Base-by-base conservation (phyloP, 2,113 vertebrate species). In the Myodes glareolus region DNA sequence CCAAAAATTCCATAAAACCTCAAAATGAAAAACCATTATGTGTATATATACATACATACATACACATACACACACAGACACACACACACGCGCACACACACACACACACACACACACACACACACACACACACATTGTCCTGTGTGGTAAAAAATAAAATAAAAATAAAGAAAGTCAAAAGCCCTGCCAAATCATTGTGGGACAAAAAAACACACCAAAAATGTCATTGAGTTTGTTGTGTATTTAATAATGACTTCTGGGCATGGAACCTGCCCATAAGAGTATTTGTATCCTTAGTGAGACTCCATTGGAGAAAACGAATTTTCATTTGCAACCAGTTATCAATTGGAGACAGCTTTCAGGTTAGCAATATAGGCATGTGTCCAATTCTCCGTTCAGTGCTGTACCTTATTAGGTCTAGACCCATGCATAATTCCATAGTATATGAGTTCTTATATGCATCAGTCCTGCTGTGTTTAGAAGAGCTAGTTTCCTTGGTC, bases 161-260 rank as follows among this genome's bases (percentile, higher is more conserved):
- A 3, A 70, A 70, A 8, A 1, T 36, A 36, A 70, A 68, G 5
- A 68, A 68, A 70, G 14, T 7, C 33, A 75, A 75, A 75, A 25
- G 3, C 21, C 9, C 21, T 42, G 72, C 6, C 39, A 42, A 42
- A 12, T 23, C 21, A 75, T 39, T 72, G 21, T 42, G 9, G 23
- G 1, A 42, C 9, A 25, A 75, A 25, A 12, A 75, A 12, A 0
- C 1, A 17, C 1, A 25, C 21, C 21, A 23, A 25, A 73, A 25
- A 42, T 75, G 21, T 7, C 72, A 25, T 7, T 75, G 72, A 25
- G n/a, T 42, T 75, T n/a, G 3, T 75, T 12, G 23, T 25, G 21
- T 75, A 42, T 75, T 75, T 9, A 9, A 39, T 23, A 42, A 42
- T 10, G 39, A 75, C 4, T 42, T 23, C 39, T 42, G 8, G 21